phyloP scores from a whole-genome alignment of 2,888 invertebrate species.

The Diaphora mendica region DNA sequence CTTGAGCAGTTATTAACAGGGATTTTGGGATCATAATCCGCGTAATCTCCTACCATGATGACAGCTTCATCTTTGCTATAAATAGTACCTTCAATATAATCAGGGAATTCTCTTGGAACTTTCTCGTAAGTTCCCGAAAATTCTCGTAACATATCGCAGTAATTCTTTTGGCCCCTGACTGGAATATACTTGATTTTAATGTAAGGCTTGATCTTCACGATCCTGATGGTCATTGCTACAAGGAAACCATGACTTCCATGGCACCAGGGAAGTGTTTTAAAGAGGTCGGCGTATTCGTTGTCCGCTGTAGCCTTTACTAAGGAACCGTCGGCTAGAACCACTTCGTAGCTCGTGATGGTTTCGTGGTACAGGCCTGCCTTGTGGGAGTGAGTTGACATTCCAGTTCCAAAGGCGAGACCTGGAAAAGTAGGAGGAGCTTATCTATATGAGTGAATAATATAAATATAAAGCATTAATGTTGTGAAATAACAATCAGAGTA shows the following conservation, averaged over 20 bases:
- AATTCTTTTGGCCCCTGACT: conserved; percentile 87
- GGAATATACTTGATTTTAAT: conserved; percentile 89
- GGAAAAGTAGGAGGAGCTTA: conserved; percentile 31
- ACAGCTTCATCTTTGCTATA: conserved; percentile 88
- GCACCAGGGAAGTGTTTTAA: conserved; percentile 88
- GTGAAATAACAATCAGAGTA: not conserved
- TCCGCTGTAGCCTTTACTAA: conserved; percentile 85
- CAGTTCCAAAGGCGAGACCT: conserved; percentile 89
- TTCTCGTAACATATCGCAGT: conserved; percentile 87
- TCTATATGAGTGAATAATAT: too few species aligned
- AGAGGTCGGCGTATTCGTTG: conserved; percentile 87
- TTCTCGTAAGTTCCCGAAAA: conserved; percentile 86
- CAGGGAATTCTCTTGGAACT: conserved; percentile 78
- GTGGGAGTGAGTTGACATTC: conserved; percentile 92
- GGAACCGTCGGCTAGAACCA: conserved; percentile 88
- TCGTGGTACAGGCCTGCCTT: conserved; percentile 90
- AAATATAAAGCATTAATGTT: too few species aligned
- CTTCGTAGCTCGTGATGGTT: conserved; percentile 88
- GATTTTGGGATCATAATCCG: conserved; percentile 84
- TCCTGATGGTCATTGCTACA: conserved; percentile 87
- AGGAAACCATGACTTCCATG: conserved; percentile 89
- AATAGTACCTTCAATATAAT: conserved; percentile 89
- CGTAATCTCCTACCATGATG: conserved; percentile 89
- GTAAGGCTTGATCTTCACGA: conserved; percentile 88
- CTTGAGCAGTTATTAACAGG: conserved; percentile 85